These are phyloP conservation scores for Eristalinus sepulchralis DNA, from an alignment of 2,888 invertebrate genomes.

Conservation along the genomic window DNA sequence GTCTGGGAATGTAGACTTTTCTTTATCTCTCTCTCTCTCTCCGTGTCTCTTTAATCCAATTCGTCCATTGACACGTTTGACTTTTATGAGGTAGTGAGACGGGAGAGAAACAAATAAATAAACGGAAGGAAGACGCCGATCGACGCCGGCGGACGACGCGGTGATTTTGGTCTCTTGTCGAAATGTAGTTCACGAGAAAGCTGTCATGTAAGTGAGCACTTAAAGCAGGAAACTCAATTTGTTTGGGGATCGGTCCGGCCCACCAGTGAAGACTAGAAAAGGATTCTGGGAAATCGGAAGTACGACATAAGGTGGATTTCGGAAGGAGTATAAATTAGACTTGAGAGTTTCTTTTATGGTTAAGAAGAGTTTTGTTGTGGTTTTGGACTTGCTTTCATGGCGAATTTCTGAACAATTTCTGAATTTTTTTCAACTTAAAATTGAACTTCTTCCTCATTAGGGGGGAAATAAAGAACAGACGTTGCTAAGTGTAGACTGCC, in stretches of 20 bases:
- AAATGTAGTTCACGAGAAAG: conserved; percentile 65
- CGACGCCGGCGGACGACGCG: conserved; percentile 31
- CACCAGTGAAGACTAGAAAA: conserved; percentile 26
- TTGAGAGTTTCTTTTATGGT: neutral
- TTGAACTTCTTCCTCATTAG: too few relatives aligned
- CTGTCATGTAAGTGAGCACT: conserved; percentile 53
- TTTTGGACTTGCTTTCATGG: neutral
- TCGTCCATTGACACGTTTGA: conserved; percentile 66
- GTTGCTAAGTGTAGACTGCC: too few relatives aligned
- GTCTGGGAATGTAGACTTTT: conserved; percentile 43
- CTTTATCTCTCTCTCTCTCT: too few relatives aligned
- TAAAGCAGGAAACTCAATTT: conserved; percentile 60
- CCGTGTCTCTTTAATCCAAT: conserved; percentile 57
- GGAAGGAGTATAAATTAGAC: conserved; percentile 11
- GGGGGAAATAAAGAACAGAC: too few relatives aligned
- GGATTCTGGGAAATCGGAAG: conserved; percentile 2
- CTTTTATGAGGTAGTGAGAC: conserved; percentile 58
- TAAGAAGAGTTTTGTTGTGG: neutral
- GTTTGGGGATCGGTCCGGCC: conserved; percentile 30
- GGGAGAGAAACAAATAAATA: conserved; percentile 50
- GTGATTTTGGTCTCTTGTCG: conserved; percentile 2
- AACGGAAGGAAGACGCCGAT: conserved; percentile 52
- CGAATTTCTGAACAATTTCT: too few relatives aligned
- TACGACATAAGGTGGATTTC: conserved; percentile 15
- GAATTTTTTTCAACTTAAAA: too few relatives aligned